These are phyloP conservation scores for Platycheirus albimanus DNA, from an alignment of 2,888 invertebrate species.

Conservation along the genomic window DNA sequence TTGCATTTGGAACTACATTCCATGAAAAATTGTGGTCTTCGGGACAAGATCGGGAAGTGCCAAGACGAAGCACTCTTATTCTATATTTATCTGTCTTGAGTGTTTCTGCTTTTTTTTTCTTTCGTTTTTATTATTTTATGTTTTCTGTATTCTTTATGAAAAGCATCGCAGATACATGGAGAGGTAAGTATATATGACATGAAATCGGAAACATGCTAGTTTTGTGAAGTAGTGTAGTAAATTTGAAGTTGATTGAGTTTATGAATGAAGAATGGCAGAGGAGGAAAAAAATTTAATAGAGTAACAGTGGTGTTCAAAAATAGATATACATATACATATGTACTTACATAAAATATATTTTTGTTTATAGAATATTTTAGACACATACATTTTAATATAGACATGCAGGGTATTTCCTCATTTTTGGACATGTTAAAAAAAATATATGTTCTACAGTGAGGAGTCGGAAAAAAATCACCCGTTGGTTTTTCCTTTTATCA, in stretches of 20 bases:
- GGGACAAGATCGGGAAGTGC: not conserved
- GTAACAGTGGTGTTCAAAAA: constrained; percentile 14
- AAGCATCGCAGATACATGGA: not conserved
- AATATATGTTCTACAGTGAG: too few relatives aligned
- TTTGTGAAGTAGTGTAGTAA: constrained; percentile 36
- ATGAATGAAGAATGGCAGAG: constrained; percentile 51
- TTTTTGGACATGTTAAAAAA: too few relatives aligned
- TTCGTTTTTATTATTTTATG: constrained; percentile 28
- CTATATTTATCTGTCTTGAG: constrained; percentile 61
- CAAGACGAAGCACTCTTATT: constrained; percentile 24
- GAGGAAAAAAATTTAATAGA: too few relatives aligned
- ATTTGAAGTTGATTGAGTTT: constrained; percentile 40
- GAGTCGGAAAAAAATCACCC: too few relatives aligned
- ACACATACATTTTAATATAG: too few relatives aligned
- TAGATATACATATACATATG: too few relatives aligned
- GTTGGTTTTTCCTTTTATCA: too few relatives aligned
- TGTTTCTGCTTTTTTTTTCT: not conserved
- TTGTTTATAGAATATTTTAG: too few relatives aligned
- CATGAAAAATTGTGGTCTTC: constrained; percentile 36
- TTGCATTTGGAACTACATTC: constrained; percentile 52
- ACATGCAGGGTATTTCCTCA: too few relatives aligned
- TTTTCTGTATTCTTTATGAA: constrained; percentile 39
- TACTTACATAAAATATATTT: too few relatives aligned
- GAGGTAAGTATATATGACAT: constrained; percentile 37
- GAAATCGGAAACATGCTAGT: not conserved